phyloP scores from a whole-genome alignment of 2,113 vertebrate genomes.

The Stegostoma tigrinum region DNA sequence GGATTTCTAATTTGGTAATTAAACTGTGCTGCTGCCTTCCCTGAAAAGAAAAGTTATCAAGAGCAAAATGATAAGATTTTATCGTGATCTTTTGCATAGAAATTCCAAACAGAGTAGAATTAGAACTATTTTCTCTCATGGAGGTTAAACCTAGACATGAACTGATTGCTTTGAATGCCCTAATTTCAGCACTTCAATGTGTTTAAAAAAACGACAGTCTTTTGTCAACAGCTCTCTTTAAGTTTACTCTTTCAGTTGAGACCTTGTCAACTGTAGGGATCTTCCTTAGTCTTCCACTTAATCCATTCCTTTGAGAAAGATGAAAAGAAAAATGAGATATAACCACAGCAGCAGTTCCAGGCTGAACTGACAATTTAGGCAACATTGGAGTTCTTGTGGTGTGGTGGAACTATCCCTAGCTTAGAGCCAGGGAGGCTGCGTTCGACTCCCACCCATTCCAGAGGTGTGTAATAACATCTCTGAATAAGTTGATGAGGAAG shows the following conservation, averaged over 20 bases:
- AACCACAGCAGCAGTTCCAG: background rate
- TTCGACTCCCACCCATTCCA: no score
- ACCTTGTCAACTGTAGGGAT: background rate
- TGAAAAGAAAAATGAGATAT: background rate
- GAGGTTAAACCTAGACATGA: background rate
- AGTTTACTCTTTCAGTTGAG: background rate
- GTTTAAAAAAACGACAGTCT: no score
- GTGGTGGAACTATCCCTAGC: no score
- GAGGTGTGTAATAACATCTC: no score
- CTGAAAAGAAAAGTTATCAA: no score
- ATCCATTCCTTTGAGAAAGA: background rate
- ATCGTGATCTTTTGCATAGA: background rate
- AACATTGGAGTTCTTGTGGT: no score
- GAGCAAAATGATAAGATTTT: background rate
- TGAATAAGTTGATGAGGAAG: no score
- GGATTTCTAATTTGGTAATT: no score
- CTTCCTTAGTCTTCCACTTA: background rate
- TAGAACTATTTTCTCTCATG: background rate
- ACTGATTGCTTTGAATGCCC: background rate
- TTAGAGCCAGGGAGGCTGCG: no score
- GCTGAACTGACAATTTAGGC: background rate
- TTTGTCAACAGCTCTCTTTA: background rate
- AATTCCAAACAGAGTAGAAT: background rate
- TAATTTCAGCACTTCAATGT: background rate
- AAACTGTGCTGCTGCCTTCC: no score